Conservation (phyloP, 1,140 invertebrate species). For the Drosophila pseudoobscura region DNA sequence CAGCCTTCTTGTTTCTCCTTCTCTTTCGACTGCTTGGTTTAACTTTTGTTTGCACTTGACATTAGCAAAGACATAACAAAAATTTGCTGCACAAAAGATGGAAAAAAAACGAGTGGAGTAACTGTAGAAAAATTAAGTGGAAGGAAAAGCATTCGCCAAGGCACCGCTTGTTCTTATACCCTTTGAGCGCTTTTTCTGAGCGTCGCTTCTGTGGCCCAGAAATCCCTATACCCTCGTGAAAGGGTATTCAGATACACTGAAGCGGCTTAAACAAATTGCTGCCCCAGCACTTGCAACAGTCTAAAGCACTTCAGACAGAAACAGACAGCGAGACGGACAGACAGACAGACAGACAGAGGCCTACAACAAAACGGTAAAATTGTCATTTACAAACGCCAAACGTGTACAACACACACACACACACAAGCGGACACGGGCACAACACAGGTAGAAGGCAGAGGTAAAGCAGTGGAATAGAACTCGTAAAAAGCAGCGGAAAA, state of each 20-base stretch:
- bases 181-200: too few relatives aligned
- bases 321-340: neutral
- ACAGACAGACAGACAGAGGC: constrained; percentile 32
- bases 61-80: constrained; percentile 80
- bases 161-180: too few relatives aligned
- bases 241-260: constrained; percentile 9
- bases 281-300: constrained; percentile 34
- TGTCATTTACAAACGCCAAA: constrained; percentile 73
- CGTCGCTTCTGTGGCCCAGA: too few relatives aligned
- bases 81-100: constrained; percentile 62
- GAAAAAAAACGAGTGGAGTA: too few relatives aligned
- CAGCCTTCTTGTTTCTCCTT: constrained; percentile 6
- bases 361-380: constrained; percentile 75
- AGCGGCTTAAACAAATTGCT: constrained; percentile 66
- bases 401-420: constrained; percentile 28
- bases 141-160: too few relatives aligned
- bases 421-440: neutral
- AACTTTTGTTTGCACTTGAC: constrained; percentile 79
- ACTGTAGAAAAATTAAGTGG: too few relatives aligned
- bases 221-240: too few relatives aligned
- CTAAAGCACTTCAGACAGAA: constrained; percentile 53
- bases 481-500: constrained; percentile 25
- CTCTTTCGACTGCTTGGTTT: constrained; percentile 37
- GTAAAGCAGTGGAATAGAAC: constrained; percentile 13
- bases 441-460: constrained; percentile 36